phyloP scores from a whole-genome alignment of 1,140 invertebrate genomes.

The Calycopis cecrops region DNA sequence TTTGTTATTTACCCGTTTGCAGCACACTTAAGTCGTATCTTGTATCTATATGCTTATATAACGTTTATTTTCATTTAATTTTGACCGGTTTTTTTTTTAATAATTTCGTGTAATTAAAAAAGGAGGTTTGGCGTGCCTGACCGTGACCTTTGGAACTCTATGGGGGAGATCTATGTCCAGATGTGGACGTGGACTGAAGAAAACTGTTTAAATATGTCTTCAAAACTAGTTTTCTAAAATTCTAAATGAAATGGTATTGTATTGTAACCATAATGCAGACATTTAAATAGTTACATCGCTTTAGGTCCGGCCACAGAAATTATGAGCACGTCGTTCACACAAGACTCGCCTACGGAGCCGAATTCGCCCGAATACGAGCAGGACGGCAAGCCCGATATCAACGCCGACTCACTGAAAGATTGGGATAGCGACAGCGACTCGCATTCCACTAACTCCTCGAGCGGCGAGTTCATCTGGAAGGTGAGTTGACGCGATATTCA shows the following conservation, averaged over 20 bases:
- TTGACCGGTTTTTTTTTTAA: neutral
- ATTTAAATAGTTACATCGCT: conserved; percentile 10
- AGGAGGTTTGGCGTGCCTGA: too few relatives aligned
- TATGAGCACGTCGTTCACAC: conserved; percentile 64
- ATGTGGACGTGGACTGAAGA: too few relatives aligned
- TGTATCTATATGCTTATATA: too few relatives aligned
- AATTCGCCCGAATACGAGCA: conserved; percentile 52
- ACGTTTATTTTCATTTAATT: neutral
- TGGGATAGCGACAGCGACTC: conserved; percentile 77
- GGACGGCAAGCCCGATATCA: conserved; percentile 40
- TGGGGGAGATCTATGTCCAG: too few relatives aligned
- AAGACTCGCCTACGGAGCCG: conserved; percentile 58
- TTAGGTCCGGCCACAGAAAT: conserved; percentile 59
- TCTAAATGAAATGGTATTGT: too few relatives aligned
- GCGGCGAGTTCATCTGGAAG: conserved; percentile 87
- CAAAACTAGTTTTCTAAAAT: too few relatives aligned
- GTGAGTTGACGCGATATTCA: conserved; percentile 60
- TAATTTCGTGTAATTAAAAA: too few relatives aligned
- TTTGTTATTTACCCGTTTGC: too few relatives aligned
- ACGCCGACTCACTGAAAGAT: conserved; percentile 65
- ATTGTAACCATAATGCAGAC: too few relatives aligned
- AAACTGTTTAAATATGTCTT: too few relatives aligned
- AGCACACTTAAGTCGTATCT: too few relatives aligned
- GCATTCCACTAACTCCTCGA: conserved; percentile 77
- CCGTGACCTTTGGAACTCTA: too few relatives aligned